phyloP scores from a whole-genome alignment of 2,888 invertebrate genomes.

The Cotesia congregata region DNA sequence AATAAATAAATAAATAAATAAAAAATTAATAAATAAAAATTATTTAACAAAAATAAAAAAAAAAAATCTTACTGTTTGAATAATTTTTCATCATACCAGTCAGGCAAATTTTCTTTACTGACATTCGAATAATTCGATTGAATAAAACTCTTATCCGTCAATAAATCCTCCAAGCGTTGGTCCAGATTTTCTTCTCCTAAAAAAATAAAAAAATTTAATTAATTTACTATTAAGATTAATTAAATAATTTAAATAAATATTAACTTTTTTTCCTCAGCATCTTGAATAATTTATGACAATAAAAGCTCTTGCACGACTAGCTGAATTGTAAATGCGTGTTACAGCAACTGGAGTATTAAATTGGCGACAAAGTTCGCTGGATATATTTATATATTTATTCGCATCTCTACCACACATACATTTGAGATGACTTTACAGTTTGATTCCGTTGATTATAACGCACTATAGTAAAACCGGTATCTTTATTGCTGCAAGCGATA shows the following conservation, averaged over 20 bases:
- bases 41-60: not conserved
- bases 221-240: no score
- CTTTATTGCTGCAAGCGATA: not conserved
- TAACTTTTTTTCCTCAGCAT: no score
- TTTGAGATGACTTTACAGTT: not conserved
- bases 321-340: not conserved
- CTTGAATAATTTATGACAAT: not conserved
- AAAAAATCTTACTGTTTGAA: conserved; percentile 65
- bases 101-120: conserved; percentile 72
- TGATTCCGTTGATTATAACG: not conserved
- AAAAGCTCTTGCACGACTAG: not conserved
- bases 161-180: conserved; percentile 53
- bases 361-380: not conserved
- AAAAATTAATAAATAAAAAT: not conserved
- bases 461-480: not conserved
- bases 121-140: conserved; percentile 41
- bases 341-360: not conserved
- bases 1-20: not conserved
- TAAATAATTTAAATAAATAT: no score
- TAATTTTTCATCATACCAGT: conserved; percentile 78
- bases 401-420: not conserved
- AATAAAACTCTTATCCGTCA: conserved; percentile 45
- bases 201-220: not conserved
- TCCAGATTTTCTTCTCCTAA: conserved; percentile 39
- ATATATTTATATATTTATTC: not conserved